Evolutionary conservation across 1,140 invertebrate species (phyloP), one percentile per base, ranked within the genome.

Genomic region (Elymnias hypermnestra): DNA sequence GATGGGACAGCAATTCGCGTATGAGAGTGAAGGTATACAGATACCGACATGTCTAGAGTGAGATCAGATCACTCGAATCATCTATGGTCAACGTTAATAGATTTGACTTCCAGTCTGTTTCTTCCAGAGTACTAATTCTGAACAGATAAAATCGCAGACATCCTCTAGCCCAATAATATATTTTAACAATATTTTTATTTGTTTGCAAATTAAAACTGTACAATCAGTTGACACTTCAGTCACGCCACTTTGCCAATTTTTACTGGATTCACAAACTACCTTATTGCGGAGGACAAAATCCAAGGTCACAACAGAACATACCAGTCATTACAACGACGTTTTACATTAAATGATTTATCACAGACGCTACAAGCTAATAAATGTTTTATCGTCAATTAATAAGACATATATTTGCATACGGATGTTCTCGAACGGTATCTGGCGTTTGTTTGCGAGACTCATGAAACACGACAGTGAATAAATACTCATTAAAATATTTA

Each of bases 401-500:
- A 26, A 14, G 25, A 18, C 0, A 6, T 25, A 46, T 18, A 28
- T 6, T 46, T 10, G 43, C 43, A 23, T 46, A 35, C 10, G 7
- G 8, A 15, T 2, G 14, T 29, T 46, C 22, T 5, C 23, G 28
- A 21, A 23, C 25, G 17, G 23, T 46, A 37, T 26, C 9, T 38
- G 15, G 43, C 21, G 25, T 46, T 28, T 46, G 35, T 21, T 38
- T 12, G 19, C 21, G 17, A 46, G 21, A 46, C 15, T 38, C 43
- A 45, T 45, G 28, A 28, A 38, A 21, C 15, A 41, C 28, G 25
- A 41, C 25, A 35, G 22, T 10, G 23, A 45, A 45, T 10, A 38
- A 46, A 46, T 29, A 46, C 15, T 45, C 15, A 38, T 45, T 38
- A 37, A 37, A 36, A 45, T 13, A 22, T 45, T 31, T 45, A 28